Evolutionary conservation across 64 coral and sea anemone species (phyloP), one percentile per base, ranked within the genome.

Genomic region (Porites lutea): DNA sequence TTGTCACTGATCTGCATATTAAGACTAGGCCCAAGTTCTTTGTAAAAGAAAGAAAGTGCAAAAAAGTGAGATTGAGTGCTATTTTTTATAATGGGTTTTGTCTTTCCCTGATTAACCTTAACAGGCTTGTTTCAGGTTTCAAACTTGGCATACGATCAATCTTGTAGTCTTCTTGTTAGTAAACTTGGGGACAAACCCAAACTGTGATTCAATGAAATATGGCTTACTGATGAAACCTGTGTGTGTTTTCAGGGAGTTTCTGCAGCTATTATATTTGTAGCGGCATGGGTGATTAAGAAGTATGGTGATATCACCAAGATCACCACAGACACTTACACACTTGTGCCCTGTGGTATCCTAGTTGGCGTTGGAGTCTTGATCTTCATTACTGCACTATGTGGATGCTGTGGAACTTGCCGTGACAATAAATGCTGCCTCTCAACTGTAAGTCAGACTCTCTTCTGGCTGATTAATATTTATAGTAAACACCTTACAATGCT

Each of bases 391-490:
- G 92, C 95, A 46, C 23, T 94, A 14, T 53, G 87, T 67, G 95
- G 95, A 48, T 94, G 91, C 52, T 94, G 92, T 94, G 95, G 95
- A 49, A 91, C 71, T 20, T 94, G 88, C 16, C 68, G 48, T 54
- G 92, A 94, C 16, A 97, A 88, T 92, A 97, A 88, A 20, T 97
- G 95, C 70, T 97, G 88, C 51, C 48, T 97, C 14, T 78, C 65
- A 52, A 27, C 80, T 62, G 95, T 97, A 70, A 90, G 92, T 88
- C 19, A 82, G 13, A 59, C 0, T 48, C 3, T 50, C n/a, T 78
- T 8, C 5, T 9, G 7, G 8, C 11, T 70, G 16, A 37, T 37
- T 37, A 37, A 37, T 37, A 1, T 37, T 37, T 37, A 1, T 37
- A 37, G 27, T 37, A 37, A 37, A 37, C 27, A 37, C 27, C 27